Base-by-base conservation (phyloP, 2,888 invertebrate genomes). In the Eucera pruinosa region DNA sequence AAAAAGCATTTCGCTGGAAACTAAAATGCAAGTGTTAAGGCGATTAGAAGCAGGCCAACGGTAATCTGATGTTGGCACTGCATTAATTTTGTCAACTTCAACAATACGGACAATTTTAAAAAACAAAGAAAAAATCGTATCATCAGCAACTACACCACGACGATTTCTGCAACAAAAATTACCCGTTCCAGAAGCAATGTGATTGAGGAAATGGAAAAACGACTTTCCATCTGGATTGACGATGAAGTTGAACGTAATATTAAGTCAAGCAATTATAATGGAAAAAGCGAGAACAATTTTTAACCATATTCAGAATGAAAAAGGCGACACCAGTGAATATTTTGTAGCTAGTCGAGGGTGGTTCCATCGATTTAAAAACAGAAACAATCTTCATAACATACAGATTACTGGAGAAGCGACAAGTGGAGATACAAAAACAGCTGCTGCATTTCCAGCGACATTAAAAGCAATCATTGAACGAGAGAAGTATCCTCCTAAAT, bases 291-390 rank as follows among this genome's bases (percentile, higher is more conserved):
- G 69, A 74, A 74, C 50, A 58, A 74, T 73, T 61, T 73, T 67
- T 61, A 67, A 73, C 41, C 13, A 73, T 54, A 70, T 76, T 66
- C 25, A 70, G 48, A 55, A 61, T 55, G 55, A 65, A 41, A 58
- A 52, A 66, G 52, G 47, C 23, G 41, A 67, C 58, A 67, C 41
- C 52, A 67, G 55, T 57, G 66, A 74, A 76, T n/a, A 61, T 57
- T 79, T 82, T 70, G 57, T 66, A 25, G 80, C 80, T 60, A 84
- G 77, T 61, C 67, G 64, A 50, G 80, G 81, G 33, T 83, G 81
- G 71, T 80, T 82, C 41, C 36, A 57, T 64, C 43, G 80, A 64
- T 80, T 79, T 75, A 66, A 72, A 78, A 68, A 65, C 9, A 61
- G 70, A 33, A 64, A 60, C 57, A 70, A 69, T 69, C 65, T 69